Base-by-base conservation (phyloP, 2,888 invertebrate species). In the Hartigia nigra region DNA sequence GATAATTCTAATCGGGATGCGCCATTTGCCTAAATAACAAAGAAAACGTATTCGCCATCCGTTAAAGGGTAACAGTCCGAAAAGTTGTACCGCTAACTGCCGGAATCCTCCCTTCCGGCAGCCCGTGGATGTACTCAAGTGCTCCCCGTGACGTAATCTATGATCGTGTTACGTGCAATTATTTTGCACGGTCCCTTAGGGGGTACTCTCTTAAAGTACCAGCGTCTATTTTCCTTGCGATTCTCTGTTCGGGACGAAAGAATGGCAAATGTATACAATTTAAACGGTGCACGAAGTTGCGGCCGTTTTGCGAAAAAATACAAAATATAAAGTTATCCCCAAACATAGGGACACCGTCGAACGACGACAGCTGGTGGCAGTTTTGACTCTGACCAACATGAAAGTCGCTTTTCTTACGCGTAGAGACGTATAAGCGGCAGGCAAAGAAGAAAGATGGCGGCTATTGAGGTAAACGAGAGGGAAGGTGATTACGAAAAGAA, bases 1-100 rank as follows among this genome's bases (percentile, higher is more conserved):
- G 55, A 55, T 55, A 55, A 72, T 31, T 72, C 72, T 72, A 32
- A 31, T 72, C 72, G 72, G 12, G 55, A 75, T 72, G 69, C 39
- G 69, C 34, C 77, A 78, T 84, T 84, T 84, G 82, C 83, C 82
- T 79, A 84, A 83, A 83, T 86, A 82, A 81, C 85, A 85, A 86
- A 77, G 83, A 78, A 87, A 86, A 87, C 86, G 81, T 85, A 86
- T 85, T 82, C 84, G 77, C 81, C 78, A 78, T 72, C 76, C 74
- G 78, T 72, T 34, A 34, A 31, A 23, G 74, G 76, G 77, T 84
- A 83, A 80, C 84, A 82, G 80, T 69, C 76, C 77, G 81, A 81
- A 82, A 79, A 84, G 78, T 37, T 70, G 74, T 80, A 85, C 85
- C 84, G 82, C 82, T 84, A 78, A 69, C 55, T 70, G 39, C 14